Conservation (phyloP, 2,888 invertebrate species). For the Drosophila emarginata region DNA sequence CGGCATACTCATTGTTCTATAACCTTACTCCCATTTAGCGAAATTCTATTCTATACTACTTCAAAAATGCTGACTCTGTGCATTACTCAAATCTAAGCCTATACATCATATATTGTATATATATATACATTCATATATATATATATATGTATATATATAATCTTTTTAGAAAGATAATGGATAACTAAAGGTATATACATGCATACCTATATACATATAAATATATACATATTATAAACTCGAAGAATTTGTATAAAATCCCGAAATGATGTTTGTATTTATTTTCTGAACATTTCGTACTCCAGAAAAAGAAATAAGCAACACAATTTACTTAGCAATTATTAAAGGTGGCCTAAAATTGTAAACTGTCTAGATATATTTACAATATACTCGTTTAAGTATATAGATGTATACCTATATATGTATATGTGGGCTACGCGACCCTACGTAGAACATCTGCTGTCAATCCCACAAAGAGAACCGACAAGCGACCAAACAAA, state of each 20-base stretch:
- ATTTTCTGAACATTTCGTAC: constrained; percentile 15
- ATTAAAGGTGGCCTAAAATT: constrained; percentile 42
- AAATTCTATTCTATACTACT: constrained; percentile 59
- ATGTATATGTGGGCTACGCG: not conserved
- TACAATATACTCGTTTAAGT: constrained; percentile 15
- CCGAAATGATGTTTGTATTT: constrained; percentile 23
- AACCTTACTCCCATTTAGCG: constrained; percentile 50
- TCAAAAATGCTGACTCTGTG: constrained; percentile 66
- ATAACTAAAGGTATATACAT: constrained; percentile 30
- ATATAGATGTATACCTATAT: not conserved
- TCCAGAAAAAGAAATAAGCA: not conserved
- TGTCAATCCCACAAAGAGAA: constrained; percentile 29
- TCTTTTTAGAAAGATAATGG: not conserved
- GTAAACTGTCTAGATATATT: constrained; percentile 26
- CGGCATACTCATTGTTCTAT: constrained; percentile 17
- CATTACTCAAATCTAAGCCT: constrained; percentile 65
- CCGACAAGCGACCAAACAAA: constrained; percentile 15
- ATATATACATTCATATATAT: constrained; percentile 29
- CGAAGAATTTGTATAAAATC: constrained; percentile 36
- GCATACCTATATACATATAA: constrained; percentile 46
- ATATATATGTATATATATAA: constrained; percentile 43
- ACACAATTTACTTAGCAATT: constrained; percentile 39
- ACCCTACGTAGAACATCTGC: constrained; percentile 22
- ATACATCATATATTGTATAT: constrained; percentile 25
- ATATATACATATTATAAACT: constrained; percentile 39